Evolutionary conservation across 1,140 invertebrate genomes (phyloP).

Genomic region (Drosophila trapezifrons): DNA sequence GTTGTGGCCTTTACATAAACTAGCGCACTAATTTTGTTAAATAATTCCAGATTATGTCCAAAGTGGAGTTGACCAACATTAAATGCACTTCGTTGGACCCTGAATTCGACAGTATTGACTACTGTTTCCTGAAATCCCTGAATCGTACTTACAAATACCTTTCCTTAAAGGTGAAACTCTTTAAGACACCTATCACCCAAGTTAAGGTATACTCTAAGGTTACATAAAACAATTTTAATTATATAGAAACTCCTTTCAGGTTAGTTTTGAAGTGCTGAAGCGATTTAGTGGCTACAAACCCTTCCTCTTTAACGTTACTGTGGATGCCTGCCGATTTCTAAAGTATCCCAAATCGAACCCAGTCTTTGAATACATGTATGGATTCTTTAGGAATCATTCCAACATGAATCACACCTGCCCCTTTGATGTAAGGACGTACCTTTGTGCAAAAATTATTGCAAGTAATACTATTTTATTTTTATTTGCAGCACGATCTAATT

Average conservation of each 20-base stretch:
- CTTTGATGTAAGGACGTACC: conserved; percentile 1
- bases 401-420: conserved; percentile 23
- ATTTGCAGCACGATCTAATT: conserved; percentile 9
- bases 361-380: not conserved
- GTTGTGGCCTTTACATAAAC: too few relatives aligned
- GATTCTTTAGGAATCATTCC: not conserved
- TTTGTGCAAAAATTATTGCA: too few relatives aligned
- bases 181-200: not conserved
- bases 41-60: not conserved
- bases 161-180: conserved; percentile 1
- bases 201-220: not conserved
- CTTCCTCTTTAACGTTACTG: conserved; percentile 26
- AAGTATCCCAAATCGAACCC: conserved; percentile 8
- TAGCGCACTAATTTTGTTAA: too few relatives aligned
- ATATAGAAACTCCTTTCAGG: not conserved
- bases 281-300: conserved; percentile 16
- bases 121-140: not conserved
- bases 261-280: conserved; percentile 7
- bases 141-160: conserved; percentile 37
- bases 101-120: not conserved
- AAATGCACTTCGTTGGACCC: not conserved
- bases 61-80: not conserved
- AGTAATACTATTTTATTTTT: not conserved
- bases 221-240: too few relatives aligned
- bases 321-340: conserved; percentile 20